Evolutionary conservation across 2,888 invertebrate genomes (phyloP), one percentile per base, ranked within the genome.

Genomic region (Pterostichus niger): DNA sequence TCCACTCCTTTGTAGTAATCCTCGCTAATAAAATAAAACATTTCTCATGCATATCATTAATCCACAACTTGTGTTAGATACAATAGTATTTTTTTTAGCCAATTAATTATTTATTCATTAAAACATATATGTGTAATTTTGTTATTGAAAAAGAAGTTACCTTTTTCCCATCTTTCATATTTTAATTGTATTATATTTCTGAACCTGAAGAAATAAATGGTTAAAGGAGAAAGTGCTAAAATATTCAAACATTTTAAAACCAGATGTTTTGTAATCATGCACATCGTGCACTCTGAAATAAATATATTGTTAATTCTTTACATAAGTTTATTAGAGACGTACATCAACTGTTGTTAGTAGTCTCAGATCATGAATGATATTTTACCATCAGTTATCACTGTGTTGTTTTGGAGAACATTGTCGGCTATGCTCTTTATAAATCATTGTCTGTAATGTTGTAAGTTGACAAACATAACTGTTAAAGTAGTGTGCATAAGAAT

Each of bases 1-100:
- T 97, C 97, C 88, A 97, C 95, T 89, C 96, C 96, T 86, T 97
- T 97, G 90, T 97, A 97, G 92, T 97, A 97, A 91, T 97, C 97
- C 92, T 97, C 96, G 91, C 97, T 97, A 92, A 33, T 46, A 82
- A 59, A 82, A 82, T 49, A 75, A 82, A 75, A 75, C 31, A 81
- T 81, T 80, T 40, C 0, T 40, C 40, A 40, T 40, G 40, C 40
- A 40, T 7, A 40, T 40, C 40, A 40, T 40, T 40, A 40, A 71
- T 68, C 33, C 52, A 68, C 31, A 49, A 52, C 49, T 52, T 11
- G 52, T 73, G 33, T 64, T 64, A 64, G 64, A 35, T 13, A 71
- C 68, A 71, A 31, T 31, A 5, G 24, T 24, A 40, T 40, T 40
- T 9, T 40, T 40, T 40, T 7, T 40, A 40, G 7, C 24, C 24